Evolutionary conservation across 2,888 invertebrate genomes (phyloP).

Genomic region (Hemithea aestivaria): DNA sequence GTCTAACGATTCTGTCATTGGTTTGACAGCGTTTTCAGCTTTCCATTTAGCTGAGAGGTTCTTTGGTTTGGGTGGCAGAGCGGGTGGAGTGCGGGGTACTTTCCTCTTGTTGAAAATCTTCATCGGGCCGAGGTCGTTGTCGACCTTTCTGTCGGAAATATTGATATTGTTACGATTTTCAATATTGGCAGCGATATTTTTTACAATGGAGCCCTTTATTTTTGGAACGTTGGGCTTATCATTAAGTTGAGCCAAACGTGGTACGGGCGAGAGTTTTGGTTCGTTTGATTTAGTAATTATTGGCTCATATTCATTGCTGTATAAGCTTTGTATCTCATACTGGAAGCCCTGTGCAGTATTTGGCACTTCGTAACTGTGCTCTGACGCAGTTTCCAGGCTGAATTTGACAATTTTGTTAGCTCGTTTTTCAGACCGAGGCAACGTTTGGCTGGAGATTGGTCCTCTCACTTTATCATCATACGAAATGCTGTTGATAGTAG

Average conservation of each 20-base stretch:
- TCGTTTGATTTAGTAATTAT: conserved; percentile 77
- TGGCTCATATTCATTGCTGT: conserved; percentile 87
- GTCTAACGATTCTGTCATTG: conserved; percentile 67
- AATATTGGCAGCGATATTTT: conserved; percentile 72
- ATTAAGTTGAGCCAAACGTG: conserved; percentile 43
- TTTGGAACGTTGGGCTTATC: conserved; percentile 59
- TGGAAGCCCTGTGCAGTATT: conserved; percentile 74
- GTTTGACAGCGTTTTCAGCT: conserved; percentile 70
- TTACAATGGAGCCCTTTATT: conserved; percentile 73
- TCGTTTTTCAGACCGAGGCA: conserved; percentile 68
- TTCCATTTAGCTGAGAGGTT: conserved; percentile 84
- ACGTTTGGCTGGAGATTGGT: conserved; percentile 50
- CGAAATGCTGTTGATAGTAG: conserved; percentile 81
- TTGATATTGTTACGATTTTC: conserved; percentile 61
- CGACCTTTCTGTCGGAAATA: conserved; percentile 67
- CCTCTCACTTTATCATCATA: conserved; percentile 69
- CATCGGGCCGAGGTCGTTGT: conserved; percentile 61
- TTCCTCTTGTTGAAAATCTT: conserved; percentile 76
- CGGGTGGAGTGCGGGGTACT: conserved; percentile 84
- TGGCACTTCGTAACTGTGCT: conserved; percentile 82
- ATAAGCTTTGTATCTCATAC: conserved; percentile 82
- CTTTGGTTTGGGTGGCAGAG: conserved; percentile 88
- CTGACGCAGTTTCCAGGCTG: conserved; percentile 73
- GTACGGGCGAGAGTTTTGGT: conserved; percentile 52
- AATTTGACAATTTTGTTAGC: conserved; percentile 75